Base-by-base conservation (phyloP, 2,888 invertebrate species). In the Metalampra italica region DNA sequence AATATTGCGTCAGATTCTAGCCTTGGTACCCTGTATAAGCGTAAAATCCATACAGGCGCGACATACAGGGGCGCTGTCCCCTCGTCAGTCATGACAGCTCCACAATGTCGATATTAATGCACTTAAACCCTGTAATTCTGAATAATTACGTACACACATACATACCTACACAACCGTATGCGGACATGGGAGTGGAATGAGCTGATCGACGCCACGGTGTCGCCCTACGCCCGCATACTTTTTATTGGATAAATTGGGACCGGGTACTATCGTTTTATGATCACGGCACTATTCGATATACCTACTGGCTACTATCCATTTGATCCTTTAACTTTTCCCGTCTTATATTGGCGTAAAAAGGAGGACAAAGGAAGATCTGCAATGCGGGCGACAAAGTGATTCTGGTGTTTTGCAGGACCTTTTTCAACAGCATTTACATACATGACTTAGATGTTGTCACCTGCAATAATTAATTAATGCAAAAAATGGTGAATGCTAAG, bases 201-300 rank as follows among this genome's bases (percentile, higher is more conserved):
- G 64, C 60, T 58, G 58, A 56, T 57, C 56, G 66, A 51, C 62
- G 64, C 64, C 67, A 64, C 66, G 64, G 65, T 62, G 68, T 65
- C 66, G 66, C 60, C 60, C 60, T 60, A 63, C 66, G 64, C 88
- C 88, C 88, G 87, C 86, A 88, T 88, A 64, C 53, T 56, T 76
- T 87, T 86, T 84, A 88, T 87, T 87, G 81, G 74, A 72, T 83
- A 77, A 85, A 86, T 86, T 83, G 75, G 67, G 63, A 58, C 64
- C 68, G 68, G 71, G 71, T 57, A 61, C 67, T 68, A 72, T 70
- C 68, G 65, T 74, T 74, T 71, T 71, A 77, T 78, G 72, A 75
- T 62, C 53, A 54, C 29, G 51, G 46, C 48, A 51, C 45, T 34
- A 45, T n/a, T 14, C 45, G 36, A 36, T 36, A 34, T 34, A 15